A percentile compares a stretch with the other conserved stretches of the same genome.
phyloP scores from a whole-genome alignment of 2,888 invertebrate genomes.

The Drosophila stalkeri region DNA sequence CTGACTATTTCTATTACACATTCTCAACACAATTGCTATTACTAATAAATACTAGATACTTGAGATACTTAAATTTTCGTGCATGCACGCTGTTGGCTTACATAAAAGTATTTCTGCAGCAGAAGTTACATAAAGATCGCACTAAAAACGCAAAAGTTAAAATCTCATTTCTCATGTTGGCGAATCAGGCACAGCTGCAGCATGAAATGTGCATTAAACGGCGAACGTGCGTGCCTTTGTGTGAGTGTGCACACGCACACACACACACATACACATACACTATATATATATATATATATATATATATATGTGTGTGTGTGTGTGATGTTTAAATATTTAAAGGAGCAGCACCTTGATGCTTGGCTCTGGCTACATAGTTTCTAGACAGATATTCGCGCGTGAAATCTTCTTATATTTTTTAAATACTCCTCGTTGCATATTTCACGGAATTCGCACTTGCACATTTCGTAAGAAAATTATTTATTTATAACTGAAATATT shows the following conservation, averaged over 20 bases:
- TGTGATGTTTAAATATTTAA: not conserved
- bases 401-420: not conserved
- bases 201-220: slow-evolving; percentile 15
- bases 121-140: slow-evolving; percentile 1
- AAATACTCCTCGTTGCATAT: not conserved
- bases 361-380: not conserved
- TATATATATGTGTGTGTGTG: not conserved
- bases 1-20: not conserved
- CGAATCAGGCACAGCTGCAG: slow-evolving; percentile 6
- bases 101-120: not conserved
- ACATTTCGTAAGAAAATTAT: not conserved
- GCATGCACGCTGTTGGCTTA: not conserved
- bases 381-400: not conserved
- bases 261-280: too few species aligned
- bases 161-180: slow-evolving; percentile 12
- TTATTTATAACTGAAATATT: not conserved
- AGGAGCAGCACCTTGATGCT: not conserved
- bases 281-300: too few species aligned
- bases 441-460: not conserved
- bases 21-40: not conserved
- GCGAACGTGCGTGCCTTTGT: not conserved
- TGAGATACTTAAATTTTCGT: not conserved
- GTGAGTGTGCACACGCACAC: not conserved
- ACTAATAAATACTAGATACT: too few species aligned
- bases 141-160: slow-evolving; percentile 6